Base-by-base conservation (phyloP, 2,888 invertebrate genomes). In the Drosophila gaucha region DNA sequence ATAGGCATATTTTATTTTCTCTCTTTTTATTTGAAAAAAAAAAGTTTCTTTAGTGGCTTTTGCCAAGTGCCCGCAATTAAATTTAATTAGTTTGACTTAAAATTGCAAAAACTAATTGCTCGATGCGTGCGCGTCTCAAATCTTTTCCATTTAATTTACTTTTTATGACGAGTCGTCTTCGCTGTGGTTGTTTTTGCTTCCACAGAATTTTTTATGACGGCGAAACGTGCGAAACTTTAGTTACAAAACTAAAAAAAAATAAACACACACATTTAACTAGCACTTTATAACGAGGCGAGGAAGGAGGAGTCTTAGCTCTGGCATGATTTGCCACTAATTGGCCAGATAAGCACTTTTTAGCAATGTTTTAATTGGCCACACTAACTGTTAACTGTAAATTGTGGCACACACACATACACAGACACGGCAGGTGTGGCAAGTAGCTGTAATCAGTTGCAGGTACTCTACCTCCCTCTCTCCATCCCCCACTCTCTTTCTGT, bases 31-130 rank as follows among this genome's bases (percentile, higher is more conserved):
- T 8, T 26, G 9, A 38, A 52, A n/a, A n/a, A n/a, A n/a, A n/a
- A n/a, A 16, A 54, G 62, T 41, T 60, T 31, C 14, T n/a, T 46
- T 30, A 50, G 56, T 35, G 36, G 2, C 47, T 18, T 16, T n/a
- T 46, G 22, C 20, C 24, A 36, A 55, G 30, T 30, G 33, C 38
- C n/a, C 24, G 74, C 49, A 51, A 60, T 73, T 74, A 65, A 60
- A 69, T 64, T 74, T 73, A 73, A 73, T 74, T 69, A 69, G 64
- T 57, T 68, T 20, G 43, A 43, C 41, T 59, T 68, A 12, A 63
- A 68, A 51, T 62, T 31, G 6, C 30, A 10, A 6, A 36, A 55
- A 33, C 24, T 55, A 71, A 55, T 57, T 64, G 71, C 41, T 14
- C 22, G 26, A 20, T 58, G 58, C 41, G 52, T 39, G 54, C 31